Percentiles rank a stretch among this genome's conserved stretches.
phyloP scores from a whole-genome alignment of 2,888 invertebrate genomes.

The Drosophila affinis region DNA sequence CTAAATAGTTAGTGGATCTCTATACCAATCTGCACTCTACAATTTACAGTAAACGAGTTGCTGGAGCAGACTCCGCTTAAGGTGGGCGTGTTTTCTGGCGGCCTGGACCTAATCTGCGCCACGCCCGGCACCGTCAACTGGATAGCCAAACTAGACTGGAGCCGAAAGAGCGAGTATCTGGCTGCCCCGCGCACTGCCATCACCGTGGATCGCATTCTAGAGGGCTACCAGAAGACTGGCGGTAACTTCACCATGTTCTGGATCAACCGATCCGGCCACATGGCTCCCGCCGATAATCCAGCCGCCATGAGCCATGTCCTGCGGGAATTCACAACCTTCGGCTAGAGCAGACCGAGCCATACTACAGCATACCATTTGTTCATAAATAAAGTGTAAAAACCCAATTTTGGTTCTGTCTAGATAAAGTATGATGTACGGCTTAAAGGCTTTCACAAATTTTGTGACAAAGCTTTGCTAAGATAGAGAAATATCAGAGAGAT shows the following conservation, averaged over 20 bases:
- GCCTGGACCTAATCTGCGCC: slow-evolving; percentile 93
- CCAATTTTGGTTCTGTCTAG: slow-evolving; percentile 36
- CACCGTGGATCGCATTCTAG: slow-evolving; percentile 86
- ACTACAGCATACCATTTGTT: neutral
- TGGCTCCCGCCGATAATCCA: slow-evolving; percentile 89
- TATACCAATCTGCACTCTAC: slow-evolving; percentile 59
- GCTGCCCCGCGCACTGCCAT: slow-evolving; percentile 86
- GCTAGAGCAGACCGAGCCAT: slow-evolving; percentile 30
- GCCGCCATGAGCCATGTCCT: slow-evolving; percentile 87
- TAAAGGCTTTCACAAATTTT: slow-evolving; percentile 25
- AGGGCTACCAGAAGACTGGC: slow-evolving; percentile 89
- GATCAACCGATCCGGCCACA: slow-evolving; percentile 83
- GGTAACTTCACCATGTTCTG: slow-evolving; percentile 83
- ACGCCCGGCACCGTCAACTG: slow-evolving; percentile 91
- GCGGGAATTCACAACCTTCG: slow-evolving; percentile 80
- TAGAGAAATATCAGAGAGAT: slow-evolving; percentile 26
- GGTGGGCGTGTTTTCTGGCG: slow-evolving; percentile 90
- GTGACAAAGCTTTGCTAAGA: slow-evolving; percentile 29
- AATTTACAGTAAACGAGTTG: slow-evolving; percentile 87
- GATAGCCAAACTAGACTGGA: slow-evolving; percentile 90
- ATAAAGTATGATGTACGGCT: slow-evolving; percentile 16
- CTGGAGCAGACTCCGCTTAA: slow-evolving; percentile 88
- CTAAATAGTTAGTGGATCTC: slow-evolving; percentile 56
- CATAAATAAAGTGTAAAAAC: slow-evolving; percentile 11
- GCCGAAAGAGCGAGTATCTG: slow-evolving; percentile 86